Base-by-base conservation (phyloP, 2,797 vertebrate species). In the Protonibea diacanthus region DNA sequence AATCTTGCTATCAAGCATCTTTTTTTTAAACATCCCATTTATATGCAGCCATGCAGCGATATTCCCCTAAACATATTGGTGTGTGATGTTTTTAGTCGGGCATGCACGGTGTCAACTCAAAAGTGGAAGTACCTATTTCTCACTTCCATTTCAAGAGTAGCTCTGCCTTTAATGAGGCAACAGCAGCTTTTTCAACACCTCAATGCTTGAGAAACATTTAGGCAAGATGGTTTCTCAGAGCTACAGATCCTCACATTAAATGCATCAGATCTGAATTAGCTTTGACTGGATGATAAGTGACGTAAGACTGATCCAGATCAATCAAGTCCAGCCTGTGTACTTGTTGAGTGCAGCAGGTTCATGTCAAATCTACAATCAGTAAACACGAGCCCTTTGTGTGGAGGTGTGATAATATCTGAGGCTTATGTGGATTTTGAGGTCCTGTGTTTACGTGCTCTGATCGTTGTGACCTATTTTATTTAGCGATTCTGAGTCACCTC, bases 91-190 rank as follows among this genome's bases (percentile, higher is more conserved):
- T 20, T n/a, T 0, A 4, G 25, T 13, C 12, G n/a, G n/a, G 68
- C 38, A 42, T 12, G 13, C 23, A 11, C 0, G 3, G 29, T 40
- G 17, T 61, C 15, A 42, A 2, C 2, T 72, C 18, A 79, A 66
- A 84, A 78, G 82, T 27, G 72, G 86, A 86, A 89, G 81, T 68
- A 6, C 56, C 11, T 21, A 15, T 53, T 70, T 75, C 57, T 83
- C 70, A 87, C 81, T 85, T 88, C 82, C 76, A 64, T 80, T 89
- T 84, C 73, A 49, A 72, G 3, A 72, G 38, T 4, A 45, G 13
- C 48, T 18, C 42, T 57, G 38, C 10, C 5, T 65, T 71, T 55
- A n/a, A 7, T 83, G 53, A 73, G 15, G 42, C 62, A 89, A 72
- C 69, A 10, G 57, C 5, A 8, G 57, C 11, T 56, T 84, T 79